Evolutionary conservation across 1,140 invertebrate genomes (phyloP), one percentile per base, ranked within the genome.

Genomic region (Temnothorax nylanderi): DNA sequence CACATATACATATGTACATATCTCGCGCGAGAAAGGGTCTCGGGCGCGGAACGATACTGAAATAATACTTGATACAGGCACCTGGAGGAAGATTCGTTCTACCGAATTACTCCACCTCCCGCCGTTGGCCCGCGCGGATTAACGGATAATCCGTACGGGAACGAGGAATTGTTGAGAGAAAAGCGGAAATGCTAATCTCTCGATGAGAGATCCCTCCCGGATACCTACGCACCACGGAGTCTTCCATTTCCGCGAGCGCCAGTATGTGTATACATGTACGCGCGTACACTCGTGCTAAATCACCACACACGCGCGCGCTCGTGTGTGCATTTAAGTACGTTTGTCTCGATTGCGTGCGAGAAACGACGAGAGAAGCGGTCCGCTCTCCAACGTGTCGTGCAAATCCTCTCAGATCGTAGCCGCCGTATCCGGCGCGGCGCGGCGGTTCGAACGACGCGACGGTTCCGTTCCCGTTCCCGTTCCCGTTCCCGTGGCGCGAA

Each of bases 101-200:
- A 74, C 84, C 85, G 90, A 91, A 87, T 91, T 91, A 89, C 90
- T 78, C 85, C 84, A 58, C 77, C 89, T 91, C 87, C 72, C 65
- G 54, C 75, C 85, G 86, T 89, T 87, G 88, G 88, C 82, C 88
- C 84, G 87, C 89, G 88, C 88, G 93, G 94, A 94, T 95, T 95
- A 95, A 93, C 93, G 93, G 93, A 94, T 95, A 95, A 95, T 95
- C 94, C 94, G 93, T 92, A 93, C 90, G 92, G 91, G 92, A 95
- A 95, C 94, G 94, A 93, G 94, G 89, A 95, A 95, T 94, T 94
- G 94, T 94, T 94, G 94, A 94, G 95, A 94, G 93, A 95, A 95
- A 94, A 95, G 95, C 93, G 91, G 93, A 95, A 95, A 94, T 94
- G 94, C 94, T 95, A 95, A 95, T 95, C 94, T 94, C 94, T 93